These are phyloP conservation scores for Rhingia rostrata DNA, from an alignment of 2,888 invertebrate genomes.

Conservation along the genomic window DNA sequence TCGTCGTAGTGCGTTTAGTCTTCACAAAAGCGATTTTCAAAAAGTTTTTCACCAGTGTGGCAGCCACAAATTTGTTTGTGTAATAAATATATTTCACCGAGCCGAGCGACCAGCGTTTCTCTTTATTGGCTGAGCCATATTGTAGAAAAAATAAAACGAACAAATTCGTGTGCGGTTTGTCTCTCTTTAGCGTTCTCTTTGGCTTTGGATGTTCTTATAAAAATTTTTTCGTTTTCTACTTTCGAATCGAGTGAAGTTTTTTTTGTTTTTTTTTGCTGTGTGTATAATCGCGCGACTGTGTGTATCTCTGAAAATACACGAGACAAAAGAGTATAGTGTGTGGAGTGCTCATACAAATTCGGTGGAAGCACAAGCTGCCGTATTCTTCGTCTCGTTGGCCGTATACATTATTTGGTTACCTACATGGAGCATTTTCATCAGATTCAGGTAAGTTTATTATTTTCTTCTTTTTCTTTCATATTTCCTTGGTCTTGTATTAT, in stretches of 20 bases:
- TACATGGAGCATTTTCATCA: constrained; percentile 82
- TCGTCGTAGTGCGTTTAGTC: constrained; percentile 62
- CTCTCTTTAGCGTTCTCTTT: constrained; percentile 58
- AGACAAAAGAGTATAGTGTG: constrained; percentile 70
- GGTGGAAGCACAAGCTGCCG: constrained; percentile 70
- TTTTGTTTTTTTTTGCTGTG: constrained; percentile 31
- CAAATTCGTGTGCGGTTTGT: constrained; percentile 42
- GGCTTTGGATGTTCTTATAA: constrained; percentile 18
- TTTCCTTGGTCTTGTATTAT: constrained; percentile 67
- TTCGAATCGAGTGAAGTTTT: constrained; percentile 24
- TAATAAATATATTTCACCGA: constrained; percentile 19
- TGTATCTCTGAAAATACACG: constrained; percentile 54
- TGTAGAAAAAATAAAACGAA: constrained; percentile 15
- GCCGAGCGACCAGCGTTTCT: constrained; percentile 28
- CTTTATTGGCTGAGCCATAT: constrained; percentile 42
- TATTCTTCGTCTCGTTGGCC: constrained; percentile 72
- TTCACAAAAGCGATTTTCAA: constrained; percentile 24
- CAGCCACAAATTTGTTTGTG: constrained; percentile 39
- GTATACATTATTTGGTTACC: constrained; percentile 74
- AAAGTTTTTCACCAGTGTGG: constrained; percentile 50
- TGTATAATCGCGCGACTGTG: constrained; percentile 48
- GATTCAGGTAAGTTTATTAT: constrained; percentile 81
- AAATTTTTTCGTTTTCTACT: constrained; percentile 33
- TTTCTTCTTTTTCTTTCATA: constrained; percentile 74
- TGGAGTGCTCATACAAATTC: constrained; percentile 71